Percentiles rank a stretch among this genome's conserved stretches.
Evolutionary conservation across 2,888 invertebrate species (phyloP).

Genomic region (Himalopsyche kuldschensis): DNA sequence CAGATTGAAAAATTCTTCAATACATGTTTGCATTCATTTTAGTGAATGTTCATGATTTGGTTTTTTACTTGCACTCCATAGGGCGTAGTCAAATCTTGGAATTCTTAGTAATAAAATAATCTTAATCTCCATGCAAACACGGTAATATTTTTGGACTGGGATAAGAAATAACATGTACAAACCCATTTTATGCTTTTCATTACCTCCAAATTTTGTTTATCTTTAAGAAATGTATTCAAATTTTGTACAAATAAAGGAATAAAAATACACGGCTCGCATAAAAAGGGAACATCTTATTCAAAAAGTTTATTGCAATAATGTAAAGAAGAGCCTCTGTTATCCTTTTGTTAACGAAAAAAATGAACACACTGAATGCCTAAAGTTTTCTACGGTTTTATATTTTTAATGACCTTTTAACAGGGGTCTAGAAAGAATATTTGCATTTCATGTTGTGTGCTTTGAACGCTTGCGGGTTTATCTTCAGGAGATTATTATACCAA

Average conservation of each 20-base stretch:
- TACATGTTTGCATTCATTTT: too few species aligned
- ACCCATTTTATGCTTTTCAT: background rate
- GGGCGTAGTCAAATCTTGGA: too few species aligned
- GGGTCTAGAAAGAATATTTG: constrained; percentile 1
- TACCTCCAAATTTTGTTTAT: background rate
- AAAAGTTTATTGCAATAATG: background rate
- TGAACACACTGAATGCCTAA: background rate
- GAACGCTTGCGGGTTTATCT: background rate
- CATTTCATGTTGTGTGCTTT: background rate
- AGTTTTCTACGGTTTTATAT: constrained; percentile 1
- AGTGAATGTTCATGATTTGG: too few species aligned
- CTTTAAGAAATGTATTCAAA: background rate
- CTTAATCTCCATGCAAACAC: too few species aligned
- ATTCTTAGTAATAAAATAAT: too few species aligned
- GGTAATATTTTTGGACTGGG: too few species aligned
- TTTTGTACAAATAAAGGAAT: background rate
- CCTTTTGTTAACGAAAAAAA: background rate
- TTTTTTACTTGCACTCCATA: too few species aligned
- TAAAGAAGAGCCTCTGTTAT: background rate
- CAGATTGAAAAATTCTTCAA: too few species aligned
- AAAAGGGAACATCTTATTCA: background rate
- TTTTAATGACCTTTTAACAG: background rate
- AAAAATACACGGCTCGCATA: background rate
- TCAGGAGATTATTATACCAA: background rate
- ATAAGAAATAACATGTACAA: too few species aligned